Percentiles rank a stretch among this genome's conserved stretches.
Conservation (phyloP, 2,888 invertebrate genomes). For the Hartigia nigra region DNA sequence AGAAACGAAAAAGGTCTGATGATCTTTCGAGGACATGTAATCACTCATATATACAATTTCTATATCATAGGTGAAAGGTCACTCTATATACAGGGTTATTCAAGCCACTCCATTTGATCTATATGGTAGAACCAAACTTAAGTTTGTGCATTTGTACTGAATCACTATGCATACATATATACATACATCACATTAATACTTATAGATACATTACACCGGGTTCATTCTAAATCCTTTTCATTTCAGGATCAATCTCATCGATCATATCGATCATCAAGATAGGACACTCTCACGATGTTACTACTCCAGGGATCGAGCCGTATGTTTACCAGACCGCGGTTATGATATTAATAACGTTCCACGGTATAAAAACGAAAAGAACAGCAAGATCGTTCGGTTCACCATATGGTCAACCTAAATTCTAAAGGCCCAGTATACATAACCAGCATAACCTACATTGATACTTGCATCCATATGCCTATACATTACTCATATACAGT, state of each 20-base stretch:
- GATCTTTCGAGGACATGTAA: not conserved
- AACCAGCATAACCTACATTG: slow-evolving; percentile 43
- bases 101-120: not conserved
- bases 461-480: not conserved
- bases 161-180: not conserved
- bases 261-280: not conserved
- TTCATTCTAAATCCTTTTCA: not conserved
- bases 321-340: not conserved
- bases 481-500: not conserved
- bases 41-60: not conserved
- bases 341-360: slow-evolving; percentile 40
- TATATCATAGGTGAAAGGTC: not conserved
- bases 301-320: not conserved
- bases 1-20: not conserved
- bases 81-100: not conserved
- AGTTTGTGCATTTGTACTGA: not conserved
- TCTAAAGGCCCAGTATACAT: slow-evolving; percentile 39
- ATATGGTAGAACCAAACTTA: not conserved
- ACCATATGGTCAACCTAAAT: slow-evolving; percentile 56
- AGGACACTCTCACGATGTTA: not conserved
- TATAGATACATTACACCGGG: not conserved
- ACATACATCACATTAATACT: not conserved
- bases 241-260: not conserved
- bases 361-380: slow-evolving; percentile 35
- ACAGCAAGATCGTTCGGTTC: slow-evolving; percentile 36